A percentile compares a stretch with the other conserved stretches of the same genome.
These are phyloP conservation scores for Tympanuchus pallidicinctus DNA, from an alignment of 2,113 vertebrate species.

Conservation along the genomic window DNA sequence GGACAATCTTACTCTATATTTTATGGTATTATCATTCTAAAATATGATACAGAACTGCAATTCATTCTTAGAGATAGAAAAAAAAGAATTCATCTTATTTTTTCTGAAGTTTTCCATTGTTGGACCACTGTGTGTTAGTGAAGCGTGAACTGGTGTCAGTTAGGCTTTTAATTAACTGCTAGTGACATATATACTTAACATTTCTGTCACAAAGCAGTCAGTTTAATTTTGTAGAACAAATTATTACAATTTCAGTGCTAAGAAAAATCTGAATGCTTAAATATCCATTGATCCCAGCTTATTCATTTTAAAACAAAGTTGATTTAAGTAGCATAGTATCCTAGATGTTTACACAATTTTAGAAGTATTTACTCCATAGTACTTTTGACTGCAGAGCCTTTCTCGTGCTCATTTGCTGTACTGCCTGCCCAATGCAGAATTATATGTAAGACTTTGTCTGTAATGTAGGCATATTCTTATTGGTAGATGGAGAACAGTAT, in stretches of 20 bases:
- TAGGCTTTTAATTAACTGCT: background rate
- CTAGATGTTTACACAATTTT: background rate
- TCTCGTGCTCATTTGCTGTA: background rate
- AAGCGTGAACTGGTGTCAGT: background rate
- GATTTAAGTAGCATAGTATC: background rate
- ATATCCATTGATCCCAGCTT: background rate
- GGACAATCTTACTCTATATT: background rate
- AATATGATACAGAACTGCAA: background rate
- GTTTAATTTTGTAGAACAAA: background rate
- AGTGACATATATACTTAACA: background rate
- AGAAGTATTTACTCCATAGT: background rate
- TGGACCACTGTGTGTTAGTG: background rate
- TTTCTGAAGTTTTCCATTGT: background rate
- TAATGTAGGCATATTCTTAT: background rate
- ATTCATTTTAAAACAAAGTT: background rate
- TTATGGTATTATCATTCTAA: background rate
- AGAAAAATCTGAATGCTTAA: background rate
- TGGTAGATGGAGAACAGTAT: rapidly evolving
- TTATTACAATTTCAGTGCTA: background rate
- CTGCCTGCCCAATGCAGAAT: background rate
- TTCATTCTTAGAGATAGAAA: background rate
- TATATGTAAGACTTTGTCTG: background rate
- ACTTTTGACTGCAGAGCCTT: background rate
- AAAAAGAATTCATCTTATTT: background rate
- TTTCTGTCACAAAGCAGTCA: background rate